These are phyloP conservation scores for Amblyjoppa proteus DNA, from an alignment of 2,888 invertebrate genomes.

Conservation along the genomic window DNA sequence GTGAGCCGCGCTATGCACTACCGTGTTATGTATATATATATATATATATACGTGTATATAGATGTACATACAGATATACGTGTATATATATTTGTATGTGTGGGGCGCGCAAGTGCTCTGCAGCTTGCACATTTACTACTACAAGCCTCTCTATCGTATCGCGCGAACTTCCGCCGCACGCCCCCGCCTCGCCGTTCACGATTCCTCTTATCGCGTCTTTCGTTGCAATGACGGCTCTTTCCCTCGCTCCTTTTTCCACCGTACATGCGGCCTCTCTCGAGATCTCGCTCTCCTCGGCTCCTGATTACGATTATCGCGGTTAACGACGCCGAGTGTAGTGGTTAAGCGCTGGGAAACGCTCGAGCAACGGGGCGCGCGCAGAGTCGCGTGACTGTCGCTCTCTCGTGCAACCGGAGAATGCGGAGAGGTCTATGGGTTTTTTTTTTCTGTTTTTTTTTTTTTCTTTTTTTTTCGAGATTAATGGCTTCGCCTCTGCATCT, in stretches of 20 bases:
- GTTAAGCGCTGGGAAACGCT: conserved; percentile 36
- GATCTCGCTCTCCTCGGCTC: conserved; percentile 25
- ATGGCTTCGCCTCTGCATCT: conserved; percentile 24
- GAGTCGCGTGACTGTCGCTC: conserved; percentile 41
- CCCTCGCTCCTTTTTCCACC: conserved; percentile 28
- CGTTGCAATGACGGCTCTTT: conserved; percentile 4
- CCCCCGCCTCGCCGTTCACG: conserved; percentile 17
- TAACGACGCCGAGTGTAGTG: conserved; percentile 47
- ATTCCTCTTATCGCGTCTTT: conserved; percentile 11
- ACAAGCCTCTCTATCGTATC: conserved; percentile 5
- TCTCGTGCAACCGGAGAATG: conserved; percentile 18
- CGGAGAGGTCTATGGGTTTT: conserved; percentile 13
- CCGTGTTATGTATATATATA: conserved; percentile 24
- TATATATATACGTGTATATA: background rate
- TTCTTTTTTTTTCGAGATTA: conserved; percentile 18
- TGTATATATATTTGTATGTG: background rate
- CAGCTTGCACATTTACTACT: conserved; percentile 27
- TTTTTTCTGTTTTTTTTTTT: no score
- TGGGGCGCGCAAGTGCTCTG: background rate
- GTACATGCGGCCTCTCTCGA: conserved; percentile 2
- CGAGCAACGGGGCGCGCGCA: background rate
- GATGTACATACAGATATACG: background rate
- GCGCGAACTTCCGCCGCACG: background rate
- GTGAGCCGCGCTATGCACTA: conserved; percentile 66
- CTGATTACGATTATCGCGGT: conserved; percentile 75